phyloP scores from a whole-genome alignment of 2,797 vertebrate genomes.

The Leucoraja ocellata region DNA sequence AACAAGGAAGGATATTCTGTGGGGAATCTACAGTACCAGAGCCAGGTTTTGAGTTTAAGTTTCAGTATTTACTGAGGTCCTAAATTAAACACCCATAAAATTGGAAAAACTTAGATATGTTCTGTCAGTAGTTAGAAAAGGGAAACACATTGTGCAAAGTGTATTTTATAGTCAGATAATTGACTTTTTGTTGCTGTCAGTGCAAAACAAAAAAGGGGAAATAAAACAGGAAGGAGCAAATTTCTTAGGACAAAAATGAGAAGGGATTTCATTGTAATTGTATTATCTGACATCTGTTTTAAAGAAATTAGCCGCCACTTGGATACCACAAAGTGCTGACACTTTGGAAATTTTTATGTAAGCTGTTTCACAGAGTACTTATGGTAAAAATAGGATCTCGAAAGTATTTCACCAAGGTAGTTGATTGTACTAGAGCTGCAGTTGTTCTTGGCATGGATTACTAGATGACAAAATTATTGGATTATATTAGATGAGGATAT shows the following conservation, averaged over 20 bases:
- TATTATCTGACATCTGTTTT: conserved; percentile 24
- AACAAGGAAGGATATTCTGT: not conserved
- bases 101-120: not conserved
- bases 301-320: conserved; percentile 31
- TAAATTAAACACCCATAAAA: not conserved
- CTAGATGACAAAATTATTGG: not conserved
- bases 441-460: not conserved
- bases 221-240: conserved; percentile 37
- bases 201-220: conserved; percentile 38
- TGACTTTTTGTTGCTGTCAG: conserved; percentile 33
- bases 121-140: conserved; percentile 23
- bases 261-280: conserved; percentile 33
- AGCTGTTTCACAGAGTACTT: conserved; percentile 9
- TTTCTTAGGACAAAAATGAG: conserved; percentile 37
- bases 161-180: conserved; percentile 34
- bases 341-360: conserved; percentile 4
- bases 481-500: not conserved
- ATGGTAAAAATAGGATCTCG: not conserved
- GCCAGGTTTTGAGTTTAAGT: not conserved
- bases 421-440: not conserved
- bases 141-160: conserved; percentile 27
- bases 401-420: not conserved
- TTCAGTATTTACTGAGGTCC: not conserved
- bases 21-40: not conserved
- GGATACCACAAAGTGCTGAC: conserved; percentile 26